Base-by-base conservation (phyloP, 2,113 vertebrate genomes). In the Neolamprologus tretocephalus region DNA sequence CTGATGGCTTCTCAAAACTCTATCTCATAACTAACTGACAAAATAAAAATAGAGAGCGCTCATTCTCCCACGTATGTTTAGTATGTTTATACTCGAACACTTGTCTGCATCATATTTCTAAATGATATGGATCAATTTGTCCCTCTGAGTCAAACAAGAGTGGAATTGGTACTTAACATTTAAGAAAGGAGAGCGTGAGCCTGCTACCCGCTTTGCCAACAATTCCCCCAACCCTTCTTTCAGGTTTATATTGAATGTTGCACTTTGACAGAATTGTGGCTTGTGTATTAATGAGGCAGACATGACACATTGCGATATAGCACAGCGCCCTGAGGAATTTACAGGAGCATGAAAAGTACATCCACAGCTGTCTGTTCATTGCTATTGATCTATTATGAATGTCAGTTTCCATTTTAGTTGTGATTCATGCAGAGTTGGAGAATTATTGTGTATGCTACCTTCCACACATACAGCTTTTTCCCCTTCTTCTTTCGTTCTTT, bases 371-470 rank as follows among this genome's bases (percentile, higher is more conserved):
- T 89, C 92, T 93, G 58, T 82, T 92, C 84, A 63, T 53, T 82
- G 33, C 87, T 75, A 90, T 89, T 94, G 92, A 94, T 94, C 88
- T 90, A 93, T 94, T 93, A 93, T 93, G 85, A 88, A 94, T 93
- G 86, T 58, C 80, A 81, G 21, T 63, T 92, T 92, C 85, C 42
- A 63, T 58, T 91, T 82, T 11, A 8, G 73, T 33, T 80, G 40
- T 55, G 84, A 83, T 66, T 87, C 17, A 37, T 80, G 83, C 57
- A 61, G 35, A 75, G 80, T 6, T 78, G 73, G 73, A 28, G 73
- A 51, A 78, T 66, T 57, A 83, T 31, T 79, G 84, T 58, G 61
- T 19, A 33, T 23, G 49, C 40, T 80, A 57, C 16, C 23, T 51
- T 26, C 54, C 12, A 73, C 47, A 80, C 51, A 17, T 8, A 54